A percentile compares a stretch with the other conserved stretches of the same genome.
Conservation (phyloP, 2,888 invertebrate genomes). For the Ophraella communa region DNA sequence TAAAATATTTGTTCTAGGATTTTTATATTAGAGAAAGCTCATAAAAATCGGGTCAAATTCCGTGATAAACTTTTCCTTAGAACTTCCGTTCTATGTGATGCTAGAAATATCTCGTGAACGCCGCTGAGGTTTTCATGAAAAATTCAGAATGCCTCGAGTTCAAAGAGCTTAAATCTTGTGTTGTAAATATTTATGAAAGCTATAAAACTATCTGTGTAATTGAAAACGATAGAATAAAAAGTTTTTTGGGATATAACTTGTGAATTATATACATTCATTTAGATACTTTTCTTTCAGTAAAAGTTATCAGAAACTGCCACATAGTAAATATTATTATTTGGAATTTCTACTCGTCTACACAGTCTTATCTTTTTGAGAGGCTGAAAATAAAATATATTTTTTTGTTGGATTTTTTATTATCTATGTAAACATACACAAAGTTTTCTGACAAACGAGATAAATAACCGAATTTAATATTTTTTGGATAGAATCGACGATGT, state of each 20-base stretch:
- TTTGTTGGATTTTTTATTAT: too few species aligned
- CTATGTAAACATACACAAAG: too few species aligned
- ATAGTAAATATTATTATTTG: neutral
- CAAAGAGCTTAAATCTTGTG: conserved; percentile 29
- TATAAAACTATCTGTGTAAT: conserved; percentile 37
- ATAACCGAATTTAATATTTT: too few species aligned
- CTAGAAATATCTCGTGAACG: neutral
- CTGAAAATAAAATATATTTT: too few species aligned
- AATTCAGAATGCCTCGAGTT: conserved; percentile 18
- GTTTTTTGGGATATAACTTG: conserved; percentile 31
- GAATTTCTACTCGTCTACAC: neutral
- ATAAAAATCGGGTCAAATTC: too few species aligned
- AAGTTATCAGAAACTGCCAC: neutral
- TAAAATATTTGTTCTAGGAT: too few species aligned
- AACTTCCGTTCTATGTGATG: too few species aligned
- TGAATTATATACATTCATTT: conserved; percentile 3
- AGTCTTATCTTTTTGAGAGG: too few species aligned
- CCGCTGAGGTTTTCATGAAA: conserved; percentile 19
- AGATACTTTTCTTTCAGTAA: neutral
- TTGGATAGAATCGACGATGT: too few species aligned
- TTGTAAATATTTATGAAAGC: conserved; percentile 35
- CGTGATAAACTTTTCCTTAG: too few species aligned
- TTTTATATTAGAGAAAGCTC: too few species aligned
- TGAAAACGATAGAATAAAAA: conserved; percentile 33
- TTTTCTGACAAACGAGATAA: too few species aligned